phyloP scores from a whole-genome alignment of 2,888 invertebrate species.

The Atherix ibis region DNA sequence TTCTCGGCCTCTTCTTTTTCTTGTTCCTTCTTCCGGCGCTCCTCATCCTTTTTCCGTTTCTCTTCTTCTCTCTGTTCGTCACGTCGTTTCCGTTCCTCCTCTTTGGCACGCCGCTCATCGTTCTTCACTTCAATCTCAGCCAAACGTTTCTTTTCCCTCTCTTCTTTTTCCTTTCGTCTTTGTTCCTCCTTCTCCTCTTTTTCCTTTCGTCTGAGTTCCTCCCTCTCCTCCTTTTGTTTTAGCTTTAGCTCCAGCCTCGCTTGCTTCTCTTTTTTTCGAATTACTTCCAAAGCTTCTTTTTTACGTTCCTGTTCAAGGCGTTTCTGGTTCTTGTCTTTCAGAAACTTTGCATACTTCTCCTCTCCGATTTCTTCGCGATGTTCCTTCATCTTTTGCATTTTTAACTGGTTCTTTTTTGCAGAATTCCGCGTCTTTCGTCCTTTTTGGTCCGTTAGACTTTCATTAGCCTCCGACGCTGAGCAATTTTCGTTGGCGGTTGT shows the following conservation, averaged over 20 bases:
- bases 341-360: slow-evolving; percentile 37
- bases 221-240: slow-evolving; percentile 18
- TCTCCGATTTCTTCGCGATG: slow-evolving; percentile 30
- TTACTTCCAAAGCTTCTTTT: slow-evolving; percentile 4
- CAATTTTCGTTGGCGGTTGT: too few species aligned
- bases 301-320: slow-evolving; percentile 12
- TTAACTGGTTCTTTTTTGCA: slow-evolving; percentile 32
- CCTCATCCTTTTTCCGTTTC: slow-evolving; percentile 28
- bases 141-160: slow-evolving; percentile 23
- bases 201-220: slow-evolving; percentile 13
- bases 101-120: slow-evolving; percentile 23
- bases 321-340: slow-evolving; percentile 34
- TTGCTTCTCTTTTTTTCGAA: slow-evolving; percentile 37
- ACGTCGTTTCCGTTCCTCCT: slow-evolving; percentile 23
- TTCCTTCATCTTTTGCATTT: slow-evolving; percentile 28
- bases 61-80: slow-evolving; percentile 30
- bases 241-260: slow-evolving; percentile 34
- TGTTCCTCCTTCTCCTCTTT: slow-evolving; percentile 19
- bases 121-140: slow-evolving; percentile 26
- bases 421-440: too few species aligned
- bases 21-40: slow-evolving; percentile 39
- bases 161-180: slow-evolving; percentile 28
- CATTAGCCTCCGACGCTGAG: too few species aligned
- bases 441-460: slow-evolving; percentile 26
- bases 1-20: slow-evolving; percentile 55